Base-by-base conservation (phyloP, 2,888 invertebrate species). In the Drosophila incognita region DNA sequence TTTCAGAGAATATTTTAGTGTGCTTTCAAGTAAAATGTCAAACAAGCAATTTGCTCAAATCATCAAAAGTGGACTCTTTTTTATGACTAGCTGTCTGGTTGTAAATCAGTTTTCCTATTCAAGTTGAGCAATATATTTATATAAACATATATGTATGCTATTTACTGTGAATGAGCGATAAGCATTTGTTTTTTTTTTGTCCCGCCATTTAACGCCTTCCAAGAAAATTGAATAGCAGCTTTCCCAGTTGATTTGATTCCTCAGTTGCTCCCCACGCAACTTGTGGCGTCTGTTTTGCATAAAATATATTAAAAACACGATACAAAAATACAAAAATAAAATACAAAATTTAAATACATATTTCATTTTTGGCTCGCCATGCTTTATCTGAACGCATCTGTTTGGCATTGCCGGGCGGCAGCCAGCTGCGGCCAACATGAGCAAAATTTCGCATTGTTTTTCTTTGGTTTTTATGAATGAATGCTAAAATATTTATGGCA, bases 401-500 rank as follows among this genome's bases (percentile, higher is more conserved):
- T 68, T 83, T 63, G 83, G 67, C 85, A 79, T 82, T 67, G 36
- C 35, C 68, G 10, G 18, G 54, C 54, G 46, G 24, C 51, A 38
- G 67, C 76, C 86, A 83, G 87, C 78, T 82, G 83, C 54, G 74
- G 59, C 61, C 72, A 66, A 73, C 49, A 72, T 80, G 69, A 57
- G 48, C 48, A 52, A 75, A 36, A 68, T 74, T 76, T 84, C 65
- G 70, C 79, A 80, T 77, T 65, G 66, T 70, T 70, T 73, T 57
- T 67, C 29, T 53, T 70, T 70, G 67, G 33, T 69, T 74, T 87
- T 88, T 80, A 83, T 85, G 86, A 80, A 86, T 83, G 85, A 64
- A 82, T 70, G 77, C 73, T 85, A 62, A 82, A 86, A 82, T 80
- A 85, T 86, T 88, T 86, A 88, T 86, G 83, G 62, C 68, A 57